Evolutionary conservation across 2,888 invertebrate species (phyloP).

Genomic region (Drosophila testacea): DNA sequence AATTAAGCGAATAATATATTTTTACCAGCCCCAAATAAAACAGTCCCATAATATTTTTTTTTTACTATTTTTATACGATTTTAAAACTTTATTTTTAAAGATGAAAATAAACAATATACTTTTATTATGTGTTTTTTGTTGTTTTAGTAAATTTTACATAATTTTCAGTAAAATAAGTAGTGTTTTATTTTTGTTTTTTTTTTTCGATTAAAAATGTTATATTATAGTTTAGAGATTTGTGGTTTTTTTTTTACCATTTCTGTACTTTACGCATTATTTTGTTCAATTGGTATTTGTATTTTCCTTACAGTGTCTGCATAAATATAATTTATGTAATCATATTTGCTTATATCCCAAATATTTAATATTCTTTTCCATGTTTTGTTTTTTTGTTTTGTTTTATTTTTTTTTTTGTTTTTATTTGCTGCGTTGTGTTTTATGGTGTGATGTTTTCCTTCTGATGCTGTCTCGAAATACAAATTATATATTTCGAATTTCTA

Average conservation of each 20-base stretch:
- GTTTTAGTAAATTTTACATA: constrained; percentile 78
- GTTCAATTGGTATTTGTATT: constrained; percentile 42
- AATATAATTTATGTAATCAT: constrained; percentile 77
- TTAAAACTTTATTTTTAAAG: constrained; percentile 86
- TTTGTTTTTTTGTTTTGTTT: constrained; percentile 41
- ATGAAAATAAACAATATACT: constrained; percentile 86
- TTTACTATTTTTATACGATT: constrained; percentile 85
- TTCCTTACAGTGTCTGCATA: constrained; percentile 73
- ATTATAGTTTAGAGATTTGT: constrained; percentile 81
- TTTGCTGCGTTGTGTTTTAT: constrained; percentile 53
- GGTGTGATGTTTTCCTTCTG: constrained; percentile 43
- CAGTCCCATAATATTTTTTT: not conserved
- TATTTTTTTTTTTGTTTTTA: constrained; percentile 61
- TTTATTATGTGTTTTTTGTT: constrained; percentile 76
- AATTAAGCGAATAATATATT: not conserved
- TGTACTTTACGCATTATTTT: constrained; percentile 66
- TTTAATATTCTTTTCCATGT: constrained; percentile 70
- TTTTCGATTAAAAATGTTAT: constrained; percentile 85
- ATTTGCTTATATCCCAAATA: constrained; percentile 82
- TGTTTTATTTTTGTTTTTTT: constrained; percentile 46
- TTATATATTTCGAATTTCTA: constrained; percentile 51
- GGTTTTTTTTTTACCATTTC: constrained; percentile 69
- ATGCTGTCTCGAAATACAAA: constrained; percentile 66
- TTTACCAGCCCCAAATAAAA: constrained; percentile 17
- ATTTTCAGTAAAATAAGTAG: constrained; percentile 79